Conservation (phyloP, 2,797 vertebrate species). For the Danio choprae region DNA sequence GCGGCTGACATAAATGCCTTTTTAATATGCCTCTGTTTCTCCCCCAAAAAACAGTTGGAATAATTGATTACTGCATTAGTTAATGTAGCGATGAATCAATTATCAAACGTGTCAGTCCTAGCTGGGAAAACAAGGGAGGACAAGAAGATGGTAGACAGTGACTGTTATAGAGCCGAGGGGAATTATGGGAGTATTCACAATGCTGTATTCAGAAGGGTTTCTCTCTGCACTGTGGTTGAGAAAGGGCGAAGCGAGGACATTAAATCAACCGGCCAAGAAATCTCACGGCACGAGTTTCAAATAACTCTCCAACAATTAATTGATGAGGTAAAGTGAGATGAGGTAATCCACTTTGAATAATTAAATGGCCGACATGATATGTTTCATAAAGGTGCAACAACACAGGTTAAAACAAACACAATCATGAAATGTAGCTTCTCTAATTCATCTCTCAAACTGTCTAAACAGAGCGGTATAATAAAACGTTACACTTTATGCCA, state of each 20-base stretch:
- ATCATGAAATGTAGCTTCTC: conserved; percentile 45
- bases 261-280: conserved; percentile 65
- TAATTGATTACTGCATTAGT: conserved; percentile 79
- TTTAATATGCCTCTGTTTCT: conserved; percentile 75
- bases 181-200: conserved; percentile 71
- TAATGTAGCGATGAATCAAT: conserved; percentile 82
- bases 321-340: conserved; percentile 72
- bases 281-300: conserved; percentile 66
- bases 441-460: conserved; percentile 42
- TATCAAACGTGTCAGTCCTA: conserved; percentile 74
- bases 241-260: conserved; percentile 59
- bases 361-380: conserved; percentile 67
- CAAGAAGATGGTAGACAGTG: conserved; percentile 65
- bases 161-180: conserved; percentile 73
- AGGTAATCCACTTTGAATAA: conserved; percentile 76
- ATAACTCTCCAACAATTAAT: conserved; percentile 64
- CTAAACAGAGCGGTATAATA: conserved; percentile 40
- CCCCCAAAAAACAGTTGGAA: conserved; percentile 71
- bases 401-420: conserved; percentile 50
- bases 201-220: conserved; percentile 70
- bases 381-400: conserved; percentile 49
- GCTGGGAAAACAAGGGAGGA: conserved; percentile 55
- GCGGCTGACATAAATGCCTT: conserved; percentile 72
- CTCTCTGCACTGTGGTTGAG: conserved; percentile 59
- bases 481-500: conserved; percentile 13